A percentile compares a stretch with the other conserved stretches of the same genome.
phyloP scores from a whole-genome alignment of 2,113 vertebrate genomes.

The Pseudorectes ferrugineus region DNA sequence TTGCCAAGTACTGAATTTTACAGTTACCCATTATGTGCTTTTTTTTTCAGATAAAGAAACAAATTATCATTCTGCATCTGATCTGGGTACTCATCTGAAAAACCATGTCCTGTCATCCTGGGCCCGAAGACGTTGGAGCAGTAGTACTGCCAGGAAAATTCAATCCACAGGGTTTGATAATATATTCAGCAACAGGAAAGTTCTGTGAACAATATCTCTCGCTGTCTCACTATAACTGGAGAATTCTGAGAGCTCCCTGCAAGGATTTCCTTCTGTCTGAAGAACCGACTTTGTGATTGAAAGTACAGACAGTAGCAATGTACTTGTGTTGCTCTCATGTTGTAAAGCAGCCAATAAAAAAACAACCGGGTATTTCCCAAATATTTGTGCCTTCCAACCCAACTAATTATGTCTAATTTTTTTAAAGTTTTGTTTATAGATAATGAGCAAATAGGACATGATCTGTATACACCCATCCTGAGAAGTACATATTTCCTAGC shows the following conservation, averaged over 20 bases:
- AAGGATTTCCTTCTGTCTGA: neutral
- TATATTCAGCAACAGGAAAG: neutral
- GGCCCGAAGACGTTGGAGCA: neutral
- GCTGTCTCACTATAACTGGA: neutral
- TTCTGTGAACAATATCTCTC: neutral
- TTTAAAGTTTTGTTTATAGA: neutral
- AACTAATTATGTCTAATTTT: neutral
- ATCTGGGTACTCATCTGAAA: neutral
- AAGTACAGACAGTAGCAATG: neutral
- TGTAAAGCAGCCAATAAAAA: neutral
- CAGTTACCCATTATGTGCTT: neutral
- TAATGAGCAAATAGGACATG: neutral
- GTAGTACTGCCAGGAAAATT: neutral
- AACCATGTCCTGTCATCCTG: neutral
- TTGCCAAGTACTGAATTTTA: neutral
- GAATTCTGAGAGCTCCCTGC: neutral
- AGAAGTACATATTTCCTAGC: neutral
- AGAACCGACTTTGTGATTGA: neutral
- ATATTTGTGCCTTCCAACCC: neutral
- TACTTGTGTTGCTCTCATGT: neutral
- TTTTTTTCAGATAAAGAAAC: neutral
- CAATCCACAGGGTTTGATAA: neutral
- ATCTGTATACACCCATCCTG: neutral
- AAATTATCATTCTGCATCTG: neutral
- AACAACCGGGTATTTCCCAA: neutral